phyloP scores from a whole-genome alignment of 1,140 invertebrate genomes.

The Sesamia nonagrioides region DNA sequence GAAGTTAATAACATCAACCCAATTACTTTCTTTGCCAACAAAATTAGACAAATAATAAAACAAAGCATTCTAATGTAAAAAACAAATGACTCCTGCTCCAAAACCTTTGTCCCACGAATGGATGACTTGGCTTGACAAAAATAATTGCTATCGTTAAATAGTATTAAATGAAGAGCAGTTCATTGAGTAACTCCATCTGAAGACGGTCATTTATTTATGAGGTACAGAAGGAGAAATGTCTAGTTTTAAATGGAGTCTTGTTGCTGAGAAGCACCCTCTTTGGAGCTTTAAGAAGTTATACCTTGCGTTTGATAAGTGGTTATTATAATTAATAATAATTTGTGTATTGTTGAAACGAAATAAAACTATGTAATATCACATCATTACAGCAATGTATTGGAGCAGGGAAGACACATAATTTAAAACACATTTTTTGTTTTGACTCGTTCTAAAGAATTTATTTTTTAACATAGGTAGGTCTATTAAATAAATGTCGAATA shows the following conservation, averaged over 20 bases:
- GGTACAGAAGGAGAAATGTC: constrained; percentile 24
- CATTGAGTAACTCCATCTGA: constrained; percentile 30
- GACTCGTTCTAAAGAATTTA: too few species aligned
- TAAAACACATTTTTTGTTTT: too few species aligned
- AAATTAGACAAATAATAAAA: neutral
- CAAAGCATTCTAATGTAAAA: constrained; percentile 4
- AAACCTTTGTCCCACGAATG: constrained; percentile 25
- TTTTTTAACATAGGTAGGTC: too few species aligned
- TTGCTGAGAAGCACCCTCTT: too few species aligned
- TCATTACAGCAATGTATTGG: too few species aligned
- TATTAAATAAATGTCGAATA: too few species aligned
- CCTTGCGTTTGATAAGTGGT: too few species aligned
- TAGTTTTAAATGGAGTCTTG: neutral
- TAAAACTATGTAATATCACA: too few species aligned
- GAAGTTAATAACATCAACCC: neutral
- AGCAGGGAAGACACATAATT: too few species aligned
- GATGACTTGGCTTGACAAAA: constrained; percentile 49
- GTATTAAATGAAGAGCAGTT: constrained; percentile 47
- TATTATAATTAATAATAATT: too few species aligned
- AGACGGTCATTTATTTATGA: constrained; percentile 4
- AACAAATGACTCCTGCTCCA: constrained; percentile 8
- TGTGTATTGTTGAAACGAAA: too few species aligned
- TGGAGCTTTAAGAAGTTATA: too few species aligned
- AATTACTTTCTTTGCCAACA: neutral
- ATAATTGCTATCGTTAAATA: constrained; percentile 55